Base-by-base conservation (phyloP, 2,888 invertebrate species). In the Theodoxus fluviatilis region DNA sequence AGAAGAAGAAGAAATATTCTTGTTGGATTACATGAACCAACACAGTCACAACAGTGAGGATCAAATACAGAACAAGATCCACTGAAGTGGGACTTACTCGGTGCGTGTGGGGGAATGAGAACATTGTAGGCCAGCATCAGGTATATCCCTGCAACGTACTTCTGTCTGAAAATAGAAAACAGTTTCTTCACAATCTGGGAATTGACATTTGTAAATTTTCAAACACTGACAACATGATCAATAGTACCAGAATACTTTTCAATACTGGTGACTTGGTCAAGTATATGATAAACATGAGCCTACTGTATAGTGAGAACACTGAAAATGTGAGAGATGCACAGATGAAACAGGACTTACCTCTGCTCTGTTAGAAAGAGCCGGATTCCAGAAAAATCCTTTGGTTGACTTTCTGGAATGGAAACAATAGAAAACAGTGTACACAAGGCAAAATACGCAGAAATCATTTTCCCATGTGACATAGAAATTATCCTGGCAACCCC, bases 31-130 rank as follows among this genome's bases (percentile, higher is more conserved):
- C n/a, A n/a, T n/a, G n/a, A n/a, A n/a, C n/a, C n/a, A n/a, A n/a
- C n/a, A n/a, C n/a, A n/a, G n/a, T n/a, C n/a, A n/a, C n/a, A n/a
- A n/a, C n/a, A n/a, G n/a, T n/a, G n/a, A n/a, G n/a, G n/a, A n/a
- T n/a, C n/a, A n/a, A n/a, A n/a, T n/a, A n/a, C n/a, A n/a, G n/a
- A n/a, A n/a, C n/a, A n/a, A n/a, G n/a, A n/a, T n/a, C n/a, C n/a
- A n/a, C n/a, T n/a, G n/a, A n/a, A 40, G n/a, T 38, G 33, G 25
- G 3, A 76, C 81, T 75, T 78, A 85, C 85, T 77, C 71, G 72
- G 57, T 18, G 72, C 77, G 33, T 81, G 69, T 12, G 79, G 68
- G 25, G 84, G 84, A 33, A 86, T 83, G 1, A 43, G 38, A 6
- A 78, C 69, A 12, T 67, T 69, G 64, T 71, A 73, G 1, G 78